Conservation (phyloP, 1,140 invertebrate species). For the Rhizoglyphus robini region DNA sequence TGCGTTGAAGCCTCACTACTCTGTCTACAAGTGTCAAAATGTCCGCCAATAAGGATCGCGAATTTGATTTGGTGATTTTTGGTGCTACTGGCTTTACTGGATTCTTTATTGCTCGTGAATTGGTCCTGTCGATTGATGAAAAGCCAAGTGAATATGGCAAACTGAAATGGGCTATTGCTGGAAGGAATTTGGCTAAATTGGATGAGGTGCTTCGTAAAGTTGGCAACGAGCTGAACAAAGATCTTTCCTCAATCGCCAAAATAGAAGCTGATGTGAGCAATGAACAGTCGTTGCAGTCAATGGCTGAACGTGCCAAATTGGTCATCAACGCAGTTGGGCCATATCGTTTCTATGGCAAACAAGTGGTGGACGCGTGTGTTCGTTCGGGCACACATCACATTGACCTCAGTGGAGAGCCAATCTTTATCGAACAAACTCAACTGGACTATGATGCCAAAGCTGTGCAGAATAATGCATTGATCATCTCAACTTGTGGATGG, state of each 20-base stretch:
- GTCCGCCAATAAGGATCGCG: too few species aligned
- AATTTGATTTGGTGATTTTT: slow-evolving; percentile 56
- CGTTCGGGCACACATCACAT: slow-evolving; percentile 64
- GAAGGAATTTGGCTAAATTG: slow-evolving; percentile 57
- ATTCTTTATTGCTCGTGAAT: slow-evolving; percentile 42
- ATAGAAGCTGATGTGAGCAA: slow-evolving; percentile 65
- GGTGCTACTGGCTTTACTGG: slow-evolving; percentile 78
- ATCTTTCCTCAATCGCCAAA: slow-evolving; percentile 55
- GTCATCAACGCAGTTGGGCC: slow-evolving; percentile 65
- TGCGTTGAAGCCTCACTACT: too few species aligned
- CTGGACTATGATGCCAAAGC: slow-evolving; percentile 61
- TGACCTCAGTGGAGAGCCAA: slow-evolving; percentile 78
- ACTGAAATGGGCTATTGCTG: slow-evolving; percentile 56
- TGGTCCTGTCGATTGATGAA: slow-evolving; percentile 7
- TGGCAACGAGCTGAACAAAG: slow-evolving; percentile 52
- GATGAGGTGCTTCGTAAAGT: slow-evolving; percentile 54
- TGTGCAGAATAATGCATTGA: slow-evolving; percentile 58
- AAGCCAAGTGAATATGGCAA: slow-evolving; percentile 12
- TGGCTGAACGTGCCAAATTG: slow-evolving; percentile 45
- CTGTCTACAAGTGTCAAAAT: too few species aligned
- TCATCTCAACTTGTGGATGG: slow-evolving; percentile 59
- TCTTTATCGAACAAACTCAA: slow-evolving; percentile 69
- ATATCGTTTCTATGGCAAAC: slow-evolving; percentile 72
- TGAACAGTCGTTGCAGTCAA: slow-evolving; percentile 45
- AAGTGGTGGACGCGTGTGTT: slow-evolving; percentile 79